Evolutionary conservation across 2,113 vertebrate species (phyloP), one percentile per base, ranked within the genome.

Genomic region (Synodontis membranacea): DNA sequence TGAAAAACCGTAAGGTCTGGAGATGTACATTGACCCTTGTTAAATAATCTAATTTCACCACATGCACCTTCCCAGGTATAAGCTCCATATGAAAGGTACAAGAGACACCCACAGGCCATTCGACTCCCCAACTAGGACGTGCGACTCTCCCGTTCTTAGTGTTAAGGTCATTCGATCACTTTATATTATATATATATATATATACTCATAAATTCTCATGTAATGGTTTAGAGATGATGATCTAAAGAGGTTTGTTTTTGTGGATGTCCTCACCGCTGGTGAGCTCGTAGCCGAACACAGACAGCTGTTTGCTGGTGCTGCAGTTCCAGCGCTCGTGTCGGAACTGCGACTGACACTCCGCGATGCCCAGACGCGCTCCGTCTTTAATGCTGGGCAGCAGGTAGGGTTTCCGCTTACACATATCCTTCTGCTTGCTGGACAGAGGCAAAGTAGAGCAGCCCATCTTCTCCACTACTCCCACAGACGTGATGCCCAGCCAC

Each of bases 281-380:
- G 58, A 97, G 87, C 92, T 97, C 96, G 83, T 95, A 93, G 42
- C 96, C 97, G 50, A 97, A 96, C 90, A 95, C 91, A 0, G 95
- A 88, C 1, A 90, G 72, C 46, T 94, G 75, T 81, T 86, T 74
- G 21, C 84, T 84, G 25, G 94, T 94, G 83, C 91, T 94, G 91
- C 98, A 99, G 95, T 98, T 97, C 98, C 98, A 99, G 60, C 98
- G 91, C 91, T 99, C 98, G 87, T 97, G 95, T 83, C 93, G 93
- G 94, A 99, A 99, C 93, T 98, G 98, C 72, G 91, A 96, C 87
- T 95, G 94, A 91, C 98, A 99, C 93, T 97, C 97, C 25, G 93
- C 88, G 78, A 98, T 92, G 82, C 95, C 98, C 83, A 98, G 93
- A 8, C 95, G 96, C 12, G 97, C 97, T 81, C 97, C 98, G 85